Percentiles rank a stretch among this genome's conserved stretches.
These are phyloP conservation scores for Metaphire vulgaris DNA, from an alignment of 1,140 invertebrate species.

Conservation along the genomic window DNA sequence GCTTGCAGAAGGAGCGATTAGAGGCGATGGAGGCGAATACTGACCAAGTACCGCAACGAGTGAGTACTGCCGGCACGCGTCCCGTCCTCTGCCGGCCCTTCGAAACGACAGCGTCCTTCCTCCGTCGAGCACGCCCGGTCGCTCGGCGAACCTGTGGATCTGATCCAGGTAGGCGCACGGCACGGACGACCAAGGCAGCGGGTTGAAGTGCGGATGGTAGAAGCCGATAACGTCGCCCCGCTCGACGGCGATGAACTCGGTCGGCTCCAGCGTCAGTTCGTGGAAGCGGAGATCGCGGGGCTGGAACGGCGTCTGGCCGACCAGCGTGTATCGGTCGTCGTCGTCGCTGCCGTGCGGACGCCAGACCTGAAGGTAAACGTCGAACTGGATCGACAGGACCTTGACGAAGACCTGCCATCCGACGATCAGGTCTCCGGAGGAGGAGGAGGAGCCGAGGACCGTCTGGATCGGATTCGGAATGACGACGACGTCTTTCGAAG, in stretches of 20 bases:
- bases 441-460: neutral
- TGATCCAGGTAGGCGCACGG: conserved; percentile 27
- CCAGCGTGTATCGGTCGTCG: conserved; percentile 18
- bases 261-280: neutral
- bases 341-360: neutral
- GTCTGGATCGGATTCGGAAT: conserved; percentile 30
- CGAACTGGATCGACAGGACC: conserved; percentile 21
- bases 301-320: conserved; percentile 27
- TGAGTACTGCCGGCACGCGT: conserved; percentile 27
- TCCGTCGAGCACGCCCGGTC: conserved; percentile 3
- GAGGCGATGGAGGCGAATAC: conserved; percentile 5
- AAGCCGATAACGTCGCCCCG: conserved; percentile 27
- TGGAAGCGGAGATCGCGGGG: conserved; percentile 23
- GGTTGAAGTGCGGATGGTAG: conserved; percentile 25
- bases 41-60: conserved; percentile 24
- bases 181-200: conserved; percentile 23
- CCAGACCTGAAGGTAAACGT: conserved; percentile 15
- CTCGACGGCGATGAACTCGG: conserved; percentile 11
- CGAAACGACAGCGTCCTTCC: neutral
- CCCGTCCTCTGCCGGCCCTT: neutral
- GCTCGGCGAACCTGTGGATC: neutral
- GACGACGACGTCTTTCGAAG: neutral
- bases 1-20: neutral
- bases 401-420: conserved; percentile 30
- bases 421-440: conserved; percentile 10